A percentile compares a stretch with the other conserved stretches of the same genome.
Evolutionary conservation across 1,140 invertebrate genomes (phyloP).

Genomic region (Leptopilina boulardi): DNA sequence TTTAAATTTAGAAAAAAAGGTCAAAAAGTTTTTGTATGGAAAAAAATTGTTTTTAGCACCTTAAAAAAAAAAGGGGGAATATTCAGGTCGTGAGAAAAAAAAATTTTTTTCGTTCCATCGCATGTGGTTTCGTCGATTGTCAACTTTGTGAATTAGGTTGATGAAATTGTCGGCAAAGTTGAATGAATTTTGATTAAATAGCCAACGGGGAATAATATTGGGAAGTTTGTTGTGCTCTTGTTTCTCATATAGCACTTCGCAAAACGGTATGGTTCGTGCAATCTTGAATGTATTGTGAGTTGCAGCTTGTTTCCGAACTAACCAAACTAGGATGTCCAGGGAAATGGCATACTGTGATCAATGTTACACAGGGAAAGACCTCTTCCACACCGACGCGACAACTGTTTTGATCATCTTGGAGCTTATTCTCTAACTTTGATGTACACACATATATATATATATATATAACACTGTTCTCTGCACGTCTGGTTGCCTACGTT

Average conservation of each 20-base stretch:
- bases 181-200: conserved; percentile 25
- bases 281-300: conserved; percentile 32
- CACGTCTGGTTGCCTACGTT: conserved; percentile 28
- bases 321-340: conserved; percentile 29
- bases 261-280: conserved; percentile 11
- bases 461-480: background rate
- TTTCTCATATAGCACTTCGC: conserved; percentile 22
- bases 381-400: conserved; percentile 19
- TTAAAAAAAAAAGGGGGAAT: too few relatives aligned
- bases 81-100: background rate
- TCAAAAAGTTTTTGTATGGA: too few relatives aligned
- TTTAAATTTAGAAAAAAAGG: too few relatives aligned
- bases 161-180: background rate
- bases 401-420: conserved; percentile 31
- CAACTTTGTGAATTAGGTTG: background rate
- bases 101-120: background rate
- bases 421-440: conserved; percentile 24
- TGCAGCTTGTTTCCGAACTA: conserved; percentile 31
- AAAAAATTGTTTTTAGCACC: too few relatives aligned
- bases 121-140: conserved; percentile 4
- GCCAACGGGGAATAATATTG: background rate
- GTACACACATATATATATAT: background rate
- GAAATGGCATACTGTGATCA: conserved; percentile 18
- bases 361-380: conserved; percentile 9
- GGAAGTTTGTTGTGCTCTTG: conserved; percentile 24